Conservation (phyloP, 2,888 invertebrate species). For the Coecobrya sp. region DNA sequence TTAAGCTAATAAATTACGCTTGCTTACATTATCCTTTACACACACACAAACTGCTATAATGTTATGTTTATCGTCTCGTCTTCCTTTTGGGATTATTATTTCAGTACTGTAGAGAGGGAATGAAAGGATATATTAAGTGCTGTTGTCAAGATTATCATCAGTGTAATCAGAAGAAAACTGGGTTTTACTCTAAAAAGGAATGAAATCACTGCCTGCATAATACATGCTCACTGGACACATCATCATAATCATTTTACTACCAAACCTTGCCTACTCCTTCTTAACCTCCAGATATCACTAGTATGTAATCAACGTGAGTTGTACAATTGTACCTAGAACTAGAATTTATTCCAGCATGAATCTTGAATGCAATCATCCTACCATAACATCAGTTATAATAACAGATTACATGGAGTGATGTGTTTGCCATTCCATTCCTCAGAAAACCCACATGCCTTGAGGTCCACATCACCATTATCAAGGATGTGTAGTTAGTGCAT, state of each 20-base stretch:
- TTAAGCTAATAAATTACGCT: slow-evolving; percentile 72
- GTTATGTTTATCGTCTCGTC: slow-evolving; percentile 41
- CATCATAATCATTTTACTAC: slow-evolving; percentile 58
- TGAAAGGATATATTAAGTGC: slow-evolving; percentile 64
- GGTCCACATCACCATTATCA: slow-evolving; percentile 22
- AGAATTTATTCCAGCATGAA: slow-evolving; percentile 43
- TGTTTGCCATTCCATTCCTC: slow-evolving; percentile 48
- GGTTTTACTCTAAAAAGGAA: slow-evolving; percentile 58
- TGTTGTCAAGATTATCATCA: slow-evolving; percentile 68
- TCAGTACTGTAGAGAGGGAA: neutral
- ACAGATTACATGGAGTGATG: slow-evolving; percentile 38
- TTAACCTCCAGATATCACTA: slow-evolving; percentile 23
- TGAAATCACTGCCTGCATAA: slow-evolving; percentile 54
- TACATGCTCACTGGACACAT: slow-evolving; percentile 73
- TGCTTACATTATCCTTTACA: slow-evolving; percentile 30
- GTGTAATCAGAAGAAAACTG: slow-evolving; percentile 65
- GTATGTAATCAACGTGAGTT: neutral
- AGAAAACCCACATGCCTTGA: slow-evolving; percentile 57
- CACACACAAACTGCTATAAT: neutral
- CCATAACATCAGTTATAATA: slow-evolving; percentile 51
- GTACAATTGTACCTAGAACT: neutral
- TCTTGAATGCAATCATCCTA: slow-evolving; percentile 24
- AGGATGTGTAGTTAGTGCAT: neutral
- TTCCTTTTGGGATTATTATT: slow-evolving; percentile 33
- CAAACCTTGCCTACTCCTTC: slow-evolving; percentile 10